Evolutionary conservation across 1,140 invertebrate species (phyloP).

Genomic region (Euwallacea similis): DNA sequence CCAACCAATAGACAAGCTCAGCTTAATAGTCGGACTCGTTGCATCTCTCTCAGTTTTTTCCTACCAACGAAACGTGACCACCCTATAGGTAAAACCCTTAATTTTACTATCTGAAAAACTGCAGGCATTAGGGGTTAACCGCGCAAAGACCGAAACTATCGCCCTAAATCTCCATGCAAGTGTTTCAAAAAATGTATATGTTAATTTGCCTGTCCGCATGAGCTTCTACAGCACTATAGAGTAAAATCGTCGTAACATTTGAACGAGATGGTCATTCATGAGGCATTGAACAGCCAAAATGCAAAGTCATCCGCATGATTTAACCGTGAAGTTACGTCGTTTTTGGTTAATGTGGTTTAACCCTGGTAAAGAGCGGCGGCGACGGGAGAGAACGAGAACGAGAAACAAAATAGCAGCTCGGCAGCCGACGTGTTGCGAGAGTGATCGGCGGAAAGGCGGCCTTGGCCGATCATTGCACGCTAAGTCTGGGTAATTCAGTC

Average conservation of each 20-base stretch:
- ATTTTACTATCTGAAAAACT: no score
- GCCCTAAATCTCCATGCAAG: no score
- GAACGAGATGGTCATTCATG: background rate
- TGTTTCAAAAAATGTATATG: no score
- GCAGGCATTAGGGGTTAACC: no score
- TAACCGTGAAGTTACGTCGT: conserved; percentile 6
- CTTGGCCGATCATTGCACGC: conserved; percentile 60
- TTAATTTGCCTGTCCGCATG: no score
- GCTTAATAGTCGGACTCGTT: no score
- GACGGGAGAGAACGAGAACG: background rate
- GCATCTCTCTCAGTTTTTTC: no score
- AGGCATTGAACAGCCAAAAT: background rate
- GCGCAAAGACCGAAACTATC: no score
- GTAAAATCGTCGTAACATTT: background rate
- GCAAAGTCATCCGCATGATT: conserved; percentile 14
- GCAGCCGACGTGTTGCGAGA: conserved; percentile 22
- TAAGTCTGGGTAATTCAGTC: conserved; percentile 68
- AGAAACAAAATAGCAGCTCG: conserved; percentile 8
- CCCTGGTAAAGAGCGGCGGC: conserved; percentile 1
- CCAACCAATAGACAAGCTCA: no score
- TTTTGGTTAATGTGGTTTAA: conserved; percentile 3
- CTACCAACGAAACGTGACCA: no score
- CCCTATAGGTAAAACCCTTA: no score
- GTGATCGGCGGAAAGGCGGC: conserved; percentile 48
- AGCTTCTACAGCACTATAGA: background rate